These are phyloP conservation scores for Molorchus minor DNA, from an alignment of 2,888 invertebrate genomes.

Conservation along the genomic window DNA sequence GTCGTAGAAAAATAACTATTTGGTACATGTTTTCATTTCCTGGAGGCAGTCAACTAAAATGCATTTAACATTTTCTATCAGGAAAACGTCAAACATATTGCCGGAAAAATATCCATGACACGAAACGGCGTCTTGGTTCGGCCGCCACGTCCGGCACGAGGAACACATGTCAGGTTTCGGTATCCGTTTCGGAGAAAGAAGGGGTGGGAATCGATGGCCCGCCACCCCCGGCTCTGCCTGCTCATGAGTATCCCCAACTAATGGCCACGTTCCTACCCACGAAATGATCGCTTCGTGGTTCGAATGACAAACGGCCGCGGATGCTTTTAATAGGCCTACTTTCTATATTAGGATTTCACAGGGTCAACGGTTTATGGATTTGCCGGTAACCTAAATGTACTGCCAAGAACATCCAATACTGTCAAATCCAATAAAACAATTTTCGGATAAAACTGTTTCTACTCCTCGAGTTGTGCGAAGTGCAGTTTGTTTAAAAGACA, in stretches of 20 bases:
- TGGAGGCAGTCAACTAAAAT: no score
- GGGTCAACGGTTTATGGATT: no score
- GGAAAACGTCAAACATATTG: constrained; percentile 45
- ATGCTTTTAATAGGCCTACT: constrained; percentile 55
- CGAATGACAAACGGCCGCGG: constrained; percentile 37
- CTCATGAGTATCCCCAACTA: constrained; percentile 49
- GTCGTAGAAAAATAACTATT: no score
- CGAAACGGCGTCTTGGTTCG: constrained; percentile 45
- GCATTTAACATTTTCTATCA: constrained; percentile 32
- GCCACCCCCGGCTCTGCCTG: constrained; percentile 27
- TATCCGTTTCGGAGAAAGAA: constrained; percentile 40
- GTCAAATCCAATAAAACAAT: no score
- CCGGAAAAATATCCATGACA: constrained; percentile 52
- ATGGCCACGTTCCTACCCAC: constrained; percentile 60
- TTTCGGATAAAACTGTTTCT: no score
- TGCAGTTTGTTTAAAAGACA: no score
- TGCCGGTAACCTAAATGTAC: no score
- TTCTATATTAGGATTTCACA: constrained; percentile 30
- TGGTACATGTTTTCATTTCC: no score
- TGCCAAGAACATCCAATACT: no score
- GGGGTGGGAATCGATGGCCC: constrained; percentile 45
- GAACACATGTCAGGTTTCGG: constrained; percentile 55
- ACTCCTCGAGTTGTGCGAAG: no score
- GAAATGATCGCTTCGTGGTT: constrained; percentile 58
- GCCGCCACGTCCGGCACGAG: constrained; percentile 53